Evolutionary conservation across 92 coral and sea anemone genomes (phyloP), one percentile per base, ranked within the genome.

Genomic region (Chrysogorgia sp.): DNA sequence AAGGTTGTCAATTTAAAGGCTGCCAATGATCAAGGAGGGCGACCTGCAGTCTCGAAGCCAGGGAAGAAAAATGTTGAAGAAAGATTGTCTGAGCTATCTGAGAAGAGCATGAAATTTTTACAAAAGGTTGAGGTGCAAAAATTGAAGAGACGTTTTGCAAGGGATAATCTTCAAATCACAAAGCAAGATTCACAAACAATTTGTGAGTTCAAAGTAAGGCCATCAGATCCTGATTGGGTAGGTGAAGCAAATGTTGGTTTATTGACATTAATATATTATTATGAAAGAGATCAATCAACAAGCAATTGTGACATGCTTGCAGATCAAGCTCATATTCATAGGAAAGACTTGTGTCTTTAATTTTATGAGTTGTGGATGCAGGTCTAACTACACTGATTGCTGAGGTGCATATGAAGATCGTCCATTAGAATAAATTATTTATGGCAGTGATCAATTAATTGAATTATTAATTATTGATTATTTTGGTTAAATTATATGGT

Each of bases 211-310:
- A 66, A 77, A 75, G 80, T 93, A 52, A 76, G 82, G 35, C 92
- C 98, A 30, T 77, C 98, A 8, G 98, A 93, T 63, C 98, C 97
- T 37, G 97, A 93, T 83, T 93, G 96, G 97, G 97, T 93, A 53
- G 72, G 90, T 50, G 24, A 19, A 24, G 7, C 34, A 30, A 49
- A 48, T 56, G 23, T 5, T 63, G n/a, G 10, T 15, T 3, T 0
- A 22, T 13, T 2, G 20, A 5, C 37, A 3, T 1, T 12, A 35
- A 40, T 2, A 2, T 15, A 22, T 58, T 19, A 14, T 24, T n/a
- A 17, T n/a, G 31, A 17, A 1, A 21, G 22, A 57, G 28, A 57
- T 29, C 57, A 15, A n/a, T 49, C 17, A 15, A 2, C 14, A 49
- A 10, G 21, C 57, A n/a, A n/a, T 24, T 49, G 21, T 49, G 3